Base-by-base conservation (phyloP, 2,797 vertebrate genomes). In the Darevskia mixta region DNA sequence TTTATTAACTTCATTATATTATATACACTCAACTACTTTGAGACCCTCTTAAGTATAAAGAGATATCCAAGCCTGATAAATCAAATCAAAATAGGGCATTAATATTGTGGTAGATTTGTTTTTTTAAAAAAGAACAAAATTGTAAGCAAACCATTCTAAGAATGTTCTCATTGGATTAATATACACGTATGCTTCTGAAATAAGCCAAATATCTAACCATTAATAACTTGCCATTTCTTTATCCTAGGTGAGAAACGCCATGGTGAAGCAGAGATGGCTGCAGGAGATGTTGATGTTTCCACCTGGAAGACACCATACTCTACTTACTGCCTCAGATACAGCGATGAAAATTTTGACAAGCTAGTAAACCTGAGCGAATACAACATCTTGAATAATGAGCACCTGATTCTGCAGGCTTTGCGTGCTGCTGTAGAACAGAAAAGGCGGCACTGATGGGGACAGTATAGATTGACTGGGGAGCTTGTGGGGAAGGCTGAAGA, bases 341-440 rank as follows among this genome's bases (percentile, higher is more conserved):
- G 95, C 0, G 94, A 97, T 0, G 92, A 94, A 0, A 96, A 98
- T 92, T 98, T 97, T 32, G 89, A 95, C 77, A 95, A 95, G 87
- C 92, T 98, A 89, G 94, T 97, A 90, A 96, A 97, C 1, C 95
- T 98, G 89, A 96, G 95, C 0, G 94, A 96, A 92, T 98, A 98
- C 89, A 98, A 98, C 86, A 85, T 98, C 85, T 81, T 95, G 83
- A 98, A 98, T 94, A 98, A 97, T 92, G 95, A 95, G 2, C 91
- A 97, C n/a, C 83, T 58, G n/a, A 96, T 98, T 82, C 90, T 97
- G 13, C 92, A 96, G 72, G 96, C 95, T 15, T 84, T 98, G 89
- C 92, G 79, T 17, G 93, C 58, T 90, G 97, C 94, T 0, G 79
- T 98, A 85, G 94, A 97, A 87, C 97, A 91, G 92, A 97, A 95